Conservation (phyloP, 2,888 invertebrate species). For the Sycophila texana region DNA sequence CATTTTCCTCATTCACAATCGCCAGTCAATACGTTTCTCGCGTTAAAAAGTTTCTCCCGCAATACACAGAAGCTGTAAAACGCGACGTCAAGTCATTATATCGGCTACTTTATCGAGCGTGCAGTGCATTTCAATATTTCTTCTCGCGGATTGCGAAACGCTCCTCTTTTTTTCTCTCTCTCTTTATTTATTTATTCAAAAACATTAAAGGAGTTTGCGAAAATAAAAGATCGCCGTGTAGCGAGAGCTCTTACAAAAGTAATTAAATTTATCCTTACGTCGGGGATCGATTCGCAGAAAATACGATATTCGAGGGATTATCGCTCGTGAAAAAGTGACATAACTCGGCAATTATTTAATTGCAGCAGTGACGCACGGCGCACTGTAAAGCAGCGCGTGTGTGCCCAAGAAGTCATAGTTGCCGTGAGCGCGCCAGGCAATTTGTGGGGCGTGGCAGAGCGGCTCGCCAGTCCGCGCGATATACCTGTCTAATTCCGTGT, state of each 20-base stretch:
- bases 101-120: conserved; percentile 42
- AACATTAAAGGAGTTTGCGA: no score
- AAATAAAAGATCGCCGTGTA: no score
- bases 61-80: conserved; percentile 45
- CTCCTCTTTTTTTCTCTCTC: neutral
- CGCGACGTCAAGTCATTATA: neutral
- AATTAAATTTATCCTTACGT: no score
- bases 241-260: no score
- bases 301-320: neutral
- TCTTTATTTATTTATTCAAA: neutral
- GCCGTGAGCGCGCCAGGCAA: conserved; percentile 20
- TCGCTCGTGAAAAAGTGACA: conserved; percentile 13
- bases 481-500: conserved; percentile 52
- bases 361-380: conserved; percentile 2
- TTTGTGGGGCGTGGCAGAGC: conserved; percentile 53
- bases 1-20: conserved; percentile 39
- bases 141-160: neutral
- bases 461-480: conserved; percentile 22
- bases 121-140: conserved; percentile 24
- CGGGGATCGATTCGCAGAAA: neutral
- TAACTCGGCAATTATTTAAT: conserved; percentile 32
- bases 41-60: neutral
- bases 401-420: conserved; percentile 9
- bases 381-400: conserved; percentile 19
- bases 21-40: conserved; percentile 26